Base-by-base conservation (phyloP, 2,113 vertebrate genomes). In the Emydura subglobosa region DNA sequence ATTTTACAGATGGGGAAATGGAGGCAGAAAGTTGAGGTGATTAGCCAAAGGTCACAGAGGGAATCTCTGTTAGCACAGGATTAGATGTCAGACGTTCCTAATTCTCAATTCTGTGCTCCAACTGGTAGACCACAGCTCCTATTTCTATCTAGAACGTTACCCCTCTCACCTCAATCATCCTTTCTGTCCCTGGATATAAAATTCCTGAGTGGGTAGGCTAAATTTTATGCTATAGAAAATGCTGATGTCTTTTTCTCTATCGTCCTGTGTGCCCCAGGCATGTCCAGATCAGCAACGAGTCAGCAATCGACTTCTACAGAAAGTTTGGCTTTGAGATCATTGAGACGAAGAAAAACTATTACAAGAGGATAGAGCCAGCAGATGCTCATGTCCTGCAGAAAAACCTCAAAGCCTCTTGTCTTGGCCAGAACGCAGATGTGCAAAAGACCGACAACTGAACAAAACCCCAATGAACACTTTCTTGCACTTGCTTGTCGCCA, bases 291-390 rank as follows among this genome's bases (percentile, higher is more conserved):
- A 99, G 99, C 98, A 99, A 99, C 5, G 99, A 99, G 96, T 99
- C 99, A 2, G 99, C 99, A 88, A 99, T 99, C 96, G 99, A 99
- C 98, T 99, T 99, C 98, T 99, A 99, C 98, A 99, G 99, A 94
- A 99, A 99, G 97, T 99, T 99, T 99, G 99, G 99, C 96, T 99
- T 99, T 98, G 99, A 99, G 98, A 99, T 99, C 98, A 99, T 99
- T 44, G 99, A 99, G 98, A 99, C 99, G 90, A 99, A 99, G 99
- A 99, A 99, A 98, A 99, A 99, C 98, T 99, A 99, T 98, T 99
- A 99, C 98, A 99, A 99, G 98, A 99, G 99, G 98, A 99, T 99
- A 99, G 99, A 99, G 97, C 99, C 99, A 0, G 99, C 99, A 95
- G 99, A 99, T 85, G 99, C 99, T 93, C 99, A 99, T 3, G 99